phyloP scores from a whole-genome alignment of 2,113 vertebrate species.

The Dasyornis broadbenti region DNA sequence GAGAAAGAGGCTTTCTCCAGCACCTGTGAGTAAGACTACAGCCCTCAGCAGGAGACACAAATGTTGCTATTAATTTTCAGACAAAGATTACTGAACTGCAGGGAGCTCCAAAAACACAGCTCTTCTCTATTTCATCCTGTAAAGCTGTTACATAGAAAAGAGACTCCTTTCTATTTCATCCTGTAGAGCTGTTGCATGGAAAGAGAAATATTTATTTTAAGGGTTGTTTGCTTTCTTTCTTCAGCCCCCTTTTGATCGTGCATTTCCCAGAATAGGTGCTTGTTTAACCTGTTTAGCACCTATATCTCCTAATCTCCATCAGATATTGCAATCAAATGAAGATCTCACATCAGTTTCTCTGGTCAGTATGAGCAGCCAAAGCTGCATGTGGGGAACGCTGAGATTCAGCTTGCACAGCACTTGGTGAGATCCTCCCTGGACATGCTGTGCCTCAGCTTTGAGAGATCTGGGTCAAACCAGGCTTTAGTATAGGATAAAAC shows the following conservation, averaged over 20 bases:
- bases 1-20: background rate
- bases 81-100: background rate
- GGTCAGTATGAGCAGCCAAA: background rate
- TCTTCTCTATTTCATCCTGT: background rate
- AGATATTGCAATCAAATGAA: background rate
- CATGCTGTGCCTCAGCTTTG: background rate
- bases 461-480: background rate
- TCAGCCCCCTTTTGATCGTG: background rate
- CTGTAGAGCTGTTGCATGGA: background rate
- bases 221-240: background rate
- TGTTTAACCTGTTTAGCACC: background rate
- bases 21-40: background rate
- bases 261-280: background rate
- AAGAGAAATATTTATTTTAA: background rate
- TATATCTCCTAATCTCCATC: background rate
- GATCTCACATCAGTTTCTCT: background rate
- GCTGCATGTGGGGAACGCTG: background rate
- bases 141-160: background rate
- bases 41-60: background rate
- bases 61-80: background rate
- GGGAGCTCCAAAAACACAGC: background rate
- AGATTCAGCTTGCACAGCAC: rapidly evolving
- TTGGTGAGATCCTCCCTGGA: background rate
- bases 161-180: background rate
- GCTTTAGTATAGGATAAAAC: background rate